Percentiles rank a stretch among this genome's conserved stretches.
Evolutionary conservation across 1,140 invertebrate genomes (phyloP).

Genomic region (Protaetia brevitarsis): DNA sequence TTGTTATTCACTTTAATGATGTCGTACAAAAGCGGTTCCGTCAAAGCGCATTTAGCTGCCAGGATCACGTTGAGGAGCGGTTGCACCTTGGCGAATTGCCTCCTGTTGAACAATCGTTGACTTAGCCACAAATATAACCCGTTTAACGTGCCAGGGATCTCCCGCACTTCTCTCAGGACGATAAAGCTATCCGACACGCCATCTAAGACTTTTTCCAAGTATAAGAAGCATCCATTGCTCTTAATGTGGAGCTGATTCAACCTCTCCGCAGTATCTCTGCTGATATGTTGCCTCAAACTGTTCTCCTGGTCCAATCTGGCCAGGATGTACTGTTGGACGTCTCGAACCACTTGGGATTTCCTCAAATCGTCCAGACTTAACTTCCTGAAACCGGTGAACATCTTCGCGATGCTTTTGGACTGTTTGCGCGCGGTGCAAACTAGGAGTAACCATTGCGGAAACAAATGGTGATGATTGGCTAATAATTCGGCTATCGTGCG

Average conservation of each 20-base stretch:
- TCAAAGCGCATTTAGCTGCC: slow-evolving; percentile 80
- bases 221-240: slow-evolving; percentile 93
- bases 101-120: slow-evolving; percentile 84
- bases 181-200: slow-evolving; percentile 92
- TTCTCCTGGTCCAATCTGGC: slow-evolving; percentile 83
- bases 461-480: slow-evolving; percentile 85
- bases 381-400: slow-evolving; percentile 94
- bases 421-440: slow-evolving; percentile 87
- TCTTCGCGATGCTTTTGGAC: slow-evolving; percentile 79
- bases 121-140: slow-evolving; percentile 94
- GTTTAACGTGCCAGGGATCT: slow-evolving; percentile 93
- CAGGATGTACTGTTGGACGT: slow-evolving; percentile 94
- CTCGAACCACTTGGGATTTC: slow-evolving; percentile 82
- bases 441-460: slow-evolving; percentile 89
- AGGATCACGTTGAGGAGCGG: slow-evolving; percentile 84
- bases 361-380: slow-evolving; percentile 85
- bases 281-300: slow-evolving; percentile 74
- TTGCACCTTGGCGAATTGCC: slow-evolving; percentile 83
- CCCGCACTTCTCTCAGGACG: slow-evolving; percentile 75
- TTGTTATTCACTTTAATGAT: slow-evolving; percentile 82
- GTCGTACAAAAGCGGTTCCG: slow-evolving; percentile 74
- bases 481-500: slow-evolving; percentile 81
- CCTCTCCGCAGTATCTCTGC: slow-evolving; percentile 85
- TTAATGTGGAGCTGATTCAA: slow-evolving; percentile 95
- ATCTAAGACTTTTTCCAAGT: slow-evolving; percentile 89